Base-by-base conservation (phyloP, 2,113 vertebrate species). In the Saccopteryx leptura region DNA sequence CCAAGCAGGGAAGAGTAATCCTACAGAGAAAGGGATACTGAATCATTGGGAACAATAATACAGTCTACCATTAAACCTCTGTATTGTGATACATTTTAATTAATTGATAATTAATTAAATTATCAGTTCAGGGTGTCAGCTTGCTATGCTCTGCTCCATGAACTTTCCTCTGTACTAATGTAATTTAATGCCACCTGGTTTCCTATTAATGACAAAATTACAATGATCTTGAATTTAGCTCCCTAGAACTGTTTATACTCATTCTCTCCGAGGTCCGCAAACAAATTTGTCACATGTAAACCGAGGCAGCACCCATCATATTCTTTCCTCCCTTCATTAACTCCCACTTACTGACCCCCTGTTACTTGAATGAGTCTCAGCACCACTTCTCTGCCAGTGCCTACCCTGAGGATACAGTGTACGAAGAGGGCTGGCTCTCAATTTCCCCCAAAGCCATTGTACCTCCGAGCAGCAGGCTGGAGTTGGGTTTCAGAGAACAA, bases 121-220 rank as follows among this genome's bases (percentile, higher is more conserved):
- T 66, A 82, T 88, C 28, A 48, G 28, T 23, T 61, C 39, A 39
- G 48, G 7, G 17, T 87, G 48, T 80, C 79, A 87, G 52, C 58
- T 91, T 48, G 14, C 7, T 87, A 1, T 24, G 90, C 54, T 86
- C n/a, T 58, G 14, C 14, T 66, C 39, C 39, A 68, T 56, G 39
- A 93, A 68, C 13, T 89, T 94, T 31, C 5, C 58, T 88, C 33
- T 48, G 3, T 75, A 48, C 18, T 48, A 71, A 86, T 48, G n/a
- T 48, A 56, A 65, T 61, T 12, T 39, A 80, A 80, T 81, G 74
- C 39, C 18, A 72, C 15, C 24, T 85, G n/a, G 1, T 1, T 94
- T 94, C 46, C 18, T 24, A 68, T 91, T 82, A 63, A 33, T 33
- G 31, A n/a, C 39, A 13, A 84, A 91, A 78, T 66, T n/a, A 90